Evolutionary conservation across 2,888 invertebrate genomes (phyloP).

Genomic region (Rutpela maculata): DNA sequence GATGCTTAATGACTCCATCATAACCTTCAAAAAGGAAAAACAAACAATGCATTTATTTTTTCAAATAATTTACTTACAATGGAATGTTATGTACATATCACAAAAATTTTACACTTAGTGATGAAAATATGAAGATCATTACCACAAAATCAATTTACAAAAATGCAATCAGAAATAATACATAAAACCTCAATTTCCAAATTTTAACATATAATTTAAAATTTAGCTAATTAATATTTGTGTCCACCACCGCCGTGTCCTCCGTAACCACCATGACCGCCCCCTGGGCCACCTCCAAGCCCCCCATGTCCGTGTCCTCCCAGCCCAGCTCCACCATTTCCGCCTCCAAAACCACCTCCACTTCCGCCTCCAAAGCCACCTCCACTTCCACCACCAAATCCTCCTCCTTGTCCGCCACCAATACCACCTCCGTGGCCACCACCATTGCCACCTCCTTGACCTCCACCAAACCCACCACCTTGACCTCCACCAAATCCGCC

Average conservation of each 20-base stretch:
- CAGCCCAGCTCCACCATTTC: background rate
- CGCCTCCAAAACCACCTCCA: background rate
- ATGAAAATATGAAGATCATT: too few relatives aligned
- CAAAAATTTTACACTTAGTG: too few relatives aligned
- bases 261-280: background rate
- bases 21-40: too few relatives aligned
- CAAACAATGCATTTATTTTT: too few relatives aligned
- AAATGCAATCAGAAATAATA: too few relatives aligned
- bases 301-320: conserved; percentile 3
- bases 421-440: background rate
- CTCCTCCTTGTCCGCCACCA: conserved; percentile 1
- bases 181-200: too few relatives aligned
- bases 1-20: too few relatives aligned
- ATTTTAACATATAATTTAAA: too few relatives aligned
- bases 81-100: too few relatives aligned
- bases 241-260: conserved; percentile 14
- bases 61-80: too few relatives aligned
- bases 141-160: too few relatives aligned
- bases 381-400: conserved; percentile 7
- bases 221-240: background rate
- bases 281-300: conserved; percentile 16
- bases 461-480: conserved; percentile 14
- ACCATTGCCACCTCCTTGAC: conserved; percentile 2
- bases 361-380: background rate
- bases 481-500: background rate